Evolutionary conservation across 2,113 vertebrate species (phyloP).

Genomic region (Lagopus leucura): DNA sequence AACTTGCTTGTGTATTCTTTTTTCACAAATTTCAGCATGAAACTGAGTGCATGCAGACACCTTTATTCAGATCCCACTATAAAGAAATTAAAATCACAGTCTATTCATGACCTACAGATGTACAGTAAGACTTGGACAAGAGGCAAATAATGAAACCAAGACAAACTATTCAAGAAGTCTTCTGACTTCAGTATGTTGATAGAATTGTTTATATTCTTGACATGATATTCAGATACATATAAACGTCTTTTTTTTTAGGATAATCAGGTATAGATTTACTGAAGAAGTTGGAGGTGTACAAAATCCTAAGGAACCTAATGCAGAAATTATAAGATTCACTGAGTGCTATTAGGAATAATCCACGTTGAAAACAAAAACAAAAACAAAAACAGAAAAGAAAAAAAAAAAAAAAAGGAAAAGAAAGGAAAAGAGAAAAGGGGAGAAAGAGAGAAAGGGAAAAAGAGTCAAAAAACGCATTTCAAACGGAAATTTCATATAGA

Average conservation of each 20-base stretch:
- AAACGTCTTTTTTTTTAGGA: not conserved
- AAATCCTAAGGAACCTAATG: not conserved
- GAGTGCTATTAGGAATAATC: not conserved
- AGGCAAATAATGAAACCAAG: not conserved
- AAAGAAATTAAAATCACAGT: not conserved
- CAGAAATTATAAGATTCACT: not conserved
- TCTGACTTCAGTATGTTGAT: not conserved
- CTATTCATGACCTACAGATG: not conserved
- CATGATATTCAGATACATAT: not conserved
- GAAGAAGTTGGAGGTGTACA: not conserved
- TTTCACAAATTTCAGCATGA: not conserved
- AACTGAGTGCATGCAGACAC: not conserved
- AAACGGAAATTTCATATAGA: not conserved
- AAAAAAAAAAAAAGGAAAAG: not conserved
- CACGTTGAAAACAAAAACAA: no score
- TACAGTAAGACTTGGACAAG: not conserved
- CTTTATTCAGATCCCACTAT: not conserved
- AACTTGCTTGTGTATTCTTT: not conserved
- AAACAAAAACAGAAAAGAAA: not conserved
- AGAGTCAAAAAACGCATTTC: not conserved
- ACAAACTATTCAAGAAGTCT: not conserved
- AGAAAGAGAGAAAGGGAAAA: no score
- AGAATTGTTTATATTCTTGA: not conserved
- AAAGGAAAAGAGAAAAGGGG: no score
- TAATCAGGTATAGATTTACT: not conserved